phyloP scores from a whole-genome alignment of 2,797 vertebrate genomes.

The Melanotaenia maccullochi region DNA sequence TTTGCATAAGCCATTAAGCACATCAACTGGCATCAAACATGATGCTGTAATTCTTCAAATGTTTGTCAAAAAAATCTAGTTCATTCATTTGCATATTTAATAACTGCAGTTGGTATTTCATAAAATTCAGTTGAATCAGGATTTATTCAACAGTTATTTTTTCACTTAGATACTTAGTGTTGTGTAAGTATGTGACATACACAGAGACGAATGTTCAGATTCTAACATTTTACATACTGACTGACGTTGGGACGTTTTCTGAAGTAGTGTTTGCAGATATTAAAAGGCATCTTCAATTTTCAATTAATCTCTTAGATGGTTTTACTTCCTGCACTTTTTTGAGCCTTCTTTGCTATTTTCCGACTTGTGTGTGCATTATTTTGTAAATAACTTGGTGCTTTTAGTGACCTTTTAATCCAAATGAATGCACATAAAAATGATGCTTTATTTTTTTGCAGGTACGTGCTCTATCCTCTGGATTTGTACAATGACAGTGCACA shows the following conservation, averaged over 20 bases:
- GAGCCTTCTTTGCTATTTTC: too few relatives aligned
- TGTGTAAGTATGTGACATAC: too few relatives aligned
- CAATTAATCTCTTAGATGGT: too few relatives aligned
- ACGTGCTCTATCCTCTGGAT: constrained; percentile 98
- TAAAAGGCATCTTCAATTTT: too few relatives aligned
- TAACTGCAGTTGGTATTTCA: neutral
- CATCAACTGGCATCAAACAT: constrained; percentile 37
- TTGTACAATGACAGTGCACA: constrained; percentile 98
- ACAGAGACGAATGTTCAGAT: neutral
- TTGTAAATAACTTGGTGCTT: neutral
- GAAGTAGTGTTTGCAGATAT: too few relatives aligned
- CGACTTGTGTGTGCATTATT: too few relatives aligned
- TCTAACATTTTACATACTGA: too few relatives aligned
- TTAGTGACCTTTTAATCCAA: neutral
- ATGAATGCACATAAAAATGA: neutral
- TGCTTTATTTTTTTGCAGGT: constrained; percentile 77
- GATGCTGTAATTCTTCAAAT: constrained; percentile 40
- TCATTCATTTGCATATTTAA: neutral
- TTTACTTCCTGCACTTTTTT: too few relatives aligned
- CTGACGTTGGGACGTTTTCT: too few relatives aligned
- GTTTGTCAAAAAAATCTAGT: neutral
- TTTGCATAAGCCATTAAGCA: constrained; percentile 67
- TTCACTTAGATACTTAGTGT: too few relatives aligned
- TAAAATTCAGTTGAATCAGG: neutral
- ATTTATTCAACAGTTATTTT: neutral